Evolutionary conservation across 2,797 vertebrate genomes (phyloP).

Genomic region (Melanotaenia pygmaea): DNA sequence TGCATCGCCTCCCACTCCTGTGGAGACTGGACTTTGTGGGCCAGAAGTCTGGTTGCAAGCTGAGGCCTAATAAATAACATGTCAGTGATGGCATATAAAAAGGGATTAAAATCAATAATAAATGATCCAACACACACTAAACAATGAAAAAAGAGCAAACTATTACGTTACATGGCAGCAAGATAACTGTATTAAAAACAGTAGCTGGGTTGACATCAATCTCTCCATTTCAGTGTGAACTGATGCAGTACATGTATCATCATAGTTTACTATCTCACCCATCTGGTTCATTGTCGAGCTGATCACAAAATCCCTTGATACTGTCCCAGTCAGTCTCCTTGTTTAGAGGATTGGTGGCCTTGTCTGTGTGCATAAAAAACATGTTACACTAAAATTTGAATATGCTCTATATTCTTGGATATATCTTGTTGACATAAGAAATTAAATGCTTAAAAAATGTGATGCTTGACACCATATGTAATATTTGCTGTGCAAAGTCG

Average conservation of each 20-base stretch:
- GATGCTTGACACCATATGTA: not conserved
- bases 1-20: conserved; percentile 99
- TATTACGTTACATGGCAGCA: not conserved
- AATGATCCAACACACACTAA: not conserved
- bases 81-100: not conserved
- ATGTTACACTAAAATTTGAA: not conserved
- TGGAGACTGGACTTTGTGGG: conserved; percentile 98
- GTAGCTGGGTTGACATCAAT: not conserved
- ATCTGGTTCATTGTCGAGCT: conserved; percentile 92
- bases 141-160: not conserved
- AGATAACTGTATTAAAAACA: not conserved
- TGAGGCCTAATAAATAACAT: conserved; percentile 74
- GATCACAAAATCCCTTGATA: conserved; percentile 92
- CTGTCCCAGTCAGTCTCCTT: conserved; percentile 92
- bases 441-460: conserved; percentile 9
- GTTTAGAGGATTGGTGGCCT: conserved; percentile 94
- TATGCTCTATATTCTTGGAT: not conserved
- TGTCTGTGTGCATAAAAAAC: conserved; percentile 80
- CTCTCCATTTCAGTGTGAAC: conserved; percentile 7
- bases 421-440: not conserved
- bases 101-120: not conserved
- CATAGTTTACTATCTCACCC: conserved; percentile 83
- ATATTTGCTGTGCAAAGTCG: not conserved
- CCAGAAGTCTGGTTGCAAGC: conserved; percentile 93
- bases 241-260: not conserved